A percentile compares a stretch with the other conserved stretches of the same genome.
Evolutionary conservation across 2,113 vertebrate genomes (phyloP).

Genomic region (Leptosomus discolor): DNA sequence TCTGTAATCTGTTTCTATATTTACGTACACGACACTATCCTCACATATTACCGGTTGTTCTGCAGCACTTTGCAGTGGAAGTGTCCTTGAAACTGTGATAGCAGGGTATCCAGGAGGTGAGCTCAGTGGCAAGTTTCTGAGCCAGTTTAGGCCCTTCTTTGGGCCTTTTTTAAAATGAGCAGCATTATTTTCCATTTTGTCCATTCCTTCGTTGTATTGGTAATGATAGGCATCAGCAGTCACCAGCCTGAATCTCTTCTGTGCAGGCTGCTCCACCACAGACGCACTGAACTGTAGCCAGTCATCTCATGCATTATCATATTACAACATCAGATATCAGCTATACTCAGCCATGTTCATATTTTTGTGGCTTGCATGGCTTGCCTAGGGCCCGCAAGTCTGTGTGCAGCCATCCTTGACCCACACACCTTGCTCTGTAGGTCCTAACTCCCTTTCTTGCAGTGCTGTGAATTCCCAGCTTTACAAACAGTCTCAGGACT

Average conservation of each 20-base stretch:
- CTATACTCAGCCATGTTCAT: neutral
- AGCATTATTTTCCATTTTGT: neutral
- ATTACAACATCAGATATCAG: neutral
- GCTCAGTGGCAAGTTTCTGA: neutral
- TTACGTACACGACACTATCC: fast-evolving
- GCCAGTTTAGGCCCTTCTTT: neutral
- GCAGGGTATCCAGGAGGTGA: neutral
- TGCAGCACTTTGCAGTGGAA: neutral
- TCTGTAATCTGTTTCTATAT: neutral
- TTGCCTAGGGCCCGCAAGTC: neutral
- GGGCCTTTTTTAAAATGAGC: neutral
- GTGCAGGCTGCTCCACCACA: neutral
- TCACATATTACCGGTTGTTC: neutral
- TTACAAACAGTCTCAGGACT: neutral
- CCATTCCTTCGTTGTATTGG: neutral
- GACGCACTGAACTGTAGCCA: neutral
- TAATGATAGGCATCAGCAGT: neutral
- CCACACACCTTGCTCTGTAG: neutral
- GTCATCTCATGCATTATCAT: neutral
- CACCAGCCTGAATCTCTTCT: neutral
- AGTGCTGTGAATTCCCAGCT: neutral
- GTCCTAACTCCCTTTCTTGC: neutral
- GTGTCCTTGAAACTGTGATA: neutral
- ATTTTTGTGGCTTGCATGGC: fast-evolving
- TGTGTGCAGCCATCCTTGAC: neutral